phyloP scores from a whole-genome alignment of 2,888 invertebrate genomes.

The Melinaea menophilus region DNA sequence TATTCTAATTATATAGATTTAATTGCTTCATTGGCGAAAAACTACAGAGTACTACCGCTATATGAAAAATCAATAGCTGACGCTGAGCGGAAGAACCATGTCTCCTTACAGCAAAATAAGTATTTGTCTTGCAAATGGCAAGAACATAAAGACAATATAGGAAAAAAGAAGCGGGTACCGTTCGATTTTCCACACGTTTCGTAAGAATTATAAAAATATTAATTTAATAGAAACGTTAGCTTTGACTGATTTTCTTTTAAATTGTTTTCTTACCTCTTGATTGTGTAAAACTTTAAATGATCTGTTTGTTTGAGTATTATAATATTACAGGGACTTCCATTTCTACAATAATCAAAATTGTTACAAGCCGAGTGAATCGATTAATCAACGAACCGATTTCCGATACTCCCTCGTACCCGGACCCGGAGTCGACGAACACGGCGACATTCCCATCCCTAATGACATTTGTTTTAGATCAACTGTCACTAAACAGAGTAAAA shows the following conservation, averaged over 20 bases:
- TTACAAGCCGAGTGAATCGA: slow-evolving; percentile 31
- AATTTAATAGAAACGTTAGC: neutral
- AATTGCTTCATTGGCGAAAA: neutral
- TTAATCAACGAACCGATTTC: slow-evolving; percentile 33
- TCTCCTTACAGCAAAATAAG: neutral
- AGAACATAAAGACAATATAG: neutral
- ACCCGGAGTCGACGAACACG: slow-evolving; percentile 39
- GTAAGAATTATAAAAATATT: too few species aligned
- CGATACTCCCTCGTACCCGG: slow-evolving; percentile 37
- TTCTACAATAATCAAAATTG: slow-evolving; percentile 25
- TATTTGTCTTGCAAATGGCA: slow-evolving; percentile 2
- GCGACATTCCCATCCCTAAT: slow-evolving; percentile 42
- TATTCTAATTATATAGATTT: neutral
- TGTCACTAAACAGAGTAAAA: slow-evolving; percentile 17
- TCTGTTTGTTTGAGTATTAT: neutral
- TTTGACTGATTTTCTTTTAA: neutral
- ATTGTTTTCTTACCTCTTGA: neutral
- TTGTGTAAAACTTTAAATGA: too few species aligned
- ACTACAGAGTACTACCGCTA: neutral
- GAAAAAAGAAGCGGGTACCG: neutral
- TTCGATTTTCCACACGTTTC: neutral
- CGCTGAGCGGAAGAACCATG: neutral
- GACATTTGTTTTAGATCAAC: slow-evolving; percentile 34
- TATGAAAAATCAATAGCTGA: neutral
- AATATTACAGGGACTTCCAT: slow-evolving; percentile 25